phyloP scores from a whole-genome alignment of 2,113 vertebrate species.

The Pachyramphus minor region DNA sequence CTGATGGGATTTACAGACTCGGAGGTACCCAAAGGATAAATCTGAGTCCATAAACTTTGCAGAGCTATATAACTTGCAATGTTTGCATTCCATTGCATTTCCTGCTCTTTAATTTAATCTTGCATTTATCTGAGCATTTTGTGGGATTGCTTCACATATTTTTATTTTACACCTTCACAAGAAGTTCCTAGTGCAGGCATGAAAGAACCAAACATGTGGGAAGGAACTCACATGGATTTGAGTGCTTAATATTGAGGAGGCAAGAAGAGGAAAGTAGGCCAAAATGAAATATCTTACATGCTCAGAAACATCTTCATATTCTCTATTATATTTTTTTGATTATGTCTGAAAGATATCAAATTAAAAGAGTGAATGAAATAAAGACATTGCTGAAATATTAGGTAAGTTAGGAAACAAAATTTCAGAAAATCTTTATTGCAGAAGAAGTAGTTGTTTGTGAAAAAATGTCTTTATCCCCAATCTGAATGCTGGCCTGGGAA shows the following conservation, averaged over 20 bases:
- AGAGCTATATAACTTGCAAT: not conserved
- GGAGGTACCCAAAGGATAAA: not conserved
- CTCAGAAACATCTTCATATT: not conserved
- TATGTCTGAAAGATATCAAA: not conserved
- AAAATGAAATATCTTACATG: not conserved
- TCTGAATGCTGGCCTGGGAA: not conserved
- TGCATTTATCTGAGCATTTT: not conserved
- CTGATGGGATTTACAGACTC: not conserved
- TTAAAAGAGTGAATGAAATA: not conserved
- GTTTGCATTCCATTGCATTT: not conserved
- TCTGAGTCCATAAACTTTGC: not conserved
- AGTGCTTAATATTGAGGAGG: not conserved
- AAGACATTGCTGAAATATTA: not conserved
- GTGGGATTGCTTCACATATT: not conserved
- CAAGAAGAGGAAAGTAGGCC: not conserved
- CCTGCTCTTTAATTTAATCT: not conserved
- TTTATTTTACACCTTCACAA: not conserved
- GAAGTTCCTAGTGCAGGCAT: not conserved
- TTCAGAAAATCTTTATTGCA: not conserved
- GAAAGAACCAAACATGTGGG: not conserved
- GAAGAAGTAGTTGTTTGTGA: not conserved
- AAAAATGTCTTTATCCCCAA: not conserved
- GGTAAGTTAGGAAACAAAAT: not conserved
- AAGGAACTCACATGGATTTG: not conserved
- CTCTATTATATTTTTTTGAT: not conserved